Base-by-base conservation (phyloP, 2,888 invertebrate species). In the Aphidoletes aphidimyza region DNA sequence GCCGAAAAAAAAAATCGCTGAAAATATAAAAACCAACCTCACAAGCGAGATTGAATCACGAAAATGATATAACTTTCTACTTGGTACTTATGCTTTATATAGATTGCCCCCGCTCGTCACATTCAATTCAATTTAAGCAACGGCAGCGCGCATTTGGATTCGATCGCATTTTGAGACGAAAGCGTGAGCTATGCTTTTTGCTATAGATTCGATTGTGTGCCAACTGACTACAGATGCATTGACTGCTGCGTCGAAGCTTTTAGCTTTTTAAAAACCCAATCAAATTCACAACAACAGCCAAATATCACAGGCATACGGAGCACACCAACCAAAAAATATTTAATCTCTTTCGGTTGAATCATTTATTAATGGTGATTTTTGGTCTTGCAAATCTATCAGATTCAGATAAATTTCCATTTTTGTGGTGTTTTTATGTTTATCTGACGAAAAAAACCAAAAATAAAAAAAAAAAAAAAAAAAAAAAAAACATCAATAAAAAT, bases 11-110 rank as follows among this genome's bases (percentile, higher is more conserved):
- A 17, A 34, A 78, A 78, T 37, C 36, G 30, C 8, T 37, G 37
- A 69, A 81, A 37, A 37, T 37, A 6, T 37, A n/a, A 17, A 36
- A 81, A 11, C 81, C 81, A 81, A 81, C 81, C 81, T 81, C 81
- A 81, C 81, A 81, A 81, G n/a, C 37, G 81, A 81, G 81, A 81
- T 81, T 37, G 81, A 81, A 81, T 37, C 81, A 81, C 81, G 36
- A 37, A 37, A 83, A 83, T 83, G 83, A 83, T 42, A 42, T 83
- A 83, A 83, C 83, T 83, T 83, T 83, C 83, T 83, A 83, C 83
- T 83, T 83, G 83, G 30, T 45, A 42, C 42, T 45, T 83, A 83
- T 83, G 30, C 30, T 42, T 83, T 83, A 83, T 83, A 83, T 83
- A 83, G 42, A 42, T 83, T 83, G 83, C 83, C 83, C 83, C 83